Percentiles rank a stretch among this genome's conserved stretches.
phyloP scores from a whole-genome alignment of 1,140 invertebrate genomes.

The Phenacoccus solenopsis region DNA sequence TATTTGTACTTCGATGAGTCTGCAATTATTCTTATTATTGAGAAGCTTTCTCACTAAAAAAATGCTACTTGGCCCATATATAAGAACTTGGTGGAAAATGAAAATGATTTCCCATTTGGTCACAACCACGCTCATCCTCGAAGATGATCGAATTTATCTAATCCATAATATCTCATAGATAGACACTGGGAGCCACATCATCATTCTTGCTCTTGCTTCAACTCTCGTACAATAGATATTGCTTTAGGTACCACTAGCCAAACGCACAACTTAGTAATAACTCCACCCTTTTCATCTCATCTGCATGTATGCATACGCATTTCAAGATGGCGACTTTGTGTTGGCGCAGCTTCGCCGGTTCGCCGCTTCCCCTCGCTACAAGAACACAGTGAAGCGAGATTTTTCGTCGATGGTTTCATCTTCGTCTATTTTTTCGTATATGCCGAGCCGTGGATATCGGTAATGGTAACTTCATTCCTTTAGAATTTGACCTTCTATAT shows the following conservation, averaged over 20 bases:
- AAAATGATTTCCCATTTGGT: too few relatives aligned
- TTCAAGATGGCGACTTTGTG: not conserved
- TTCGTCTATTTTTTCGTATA: not conserved
- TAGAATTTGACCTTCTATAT: not conserved
- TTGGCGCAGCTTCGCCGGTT: not conserved
- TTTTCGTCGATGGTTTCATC: not conserved
- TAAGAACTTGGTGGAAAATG: too few relatives aligned
- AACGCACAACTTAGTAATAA: not conserved
- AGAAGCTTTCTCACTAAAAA: too few relatives aligned
- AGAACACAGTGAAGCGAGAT: not conserved
- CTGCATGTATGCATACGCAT: slow-evolving; percentile 1
- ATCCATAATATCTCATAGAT: too few relatives aligned
- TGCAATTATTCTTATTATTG: too few relatives aligned
- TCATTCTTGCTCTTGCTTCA: too few relatives aligned
- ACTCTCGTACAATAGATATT: too few relatives aligned
- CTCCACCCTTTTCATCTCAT: not conserved
- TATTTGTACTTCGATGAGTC: too few relatives aligned
- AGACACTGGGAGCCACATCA: too few relatives aligned
- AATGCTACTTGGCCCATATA: too few relatives aligned
- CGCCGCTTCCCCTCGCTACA: not conserved
- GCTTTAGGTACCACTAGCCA: not conserved
- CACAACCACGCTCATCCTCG: too few relatives aligned
- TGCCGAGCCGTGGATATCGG: not conserved
- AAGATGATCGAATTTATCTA: too few relatives aligned
- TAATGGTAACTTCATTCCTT: not conserved